Evolutionary conservation across 2,113 vertebrate species (phyloP), one percentile per base, ranked within the genome.

Genomic region (Antennarius striatus): DNA sequence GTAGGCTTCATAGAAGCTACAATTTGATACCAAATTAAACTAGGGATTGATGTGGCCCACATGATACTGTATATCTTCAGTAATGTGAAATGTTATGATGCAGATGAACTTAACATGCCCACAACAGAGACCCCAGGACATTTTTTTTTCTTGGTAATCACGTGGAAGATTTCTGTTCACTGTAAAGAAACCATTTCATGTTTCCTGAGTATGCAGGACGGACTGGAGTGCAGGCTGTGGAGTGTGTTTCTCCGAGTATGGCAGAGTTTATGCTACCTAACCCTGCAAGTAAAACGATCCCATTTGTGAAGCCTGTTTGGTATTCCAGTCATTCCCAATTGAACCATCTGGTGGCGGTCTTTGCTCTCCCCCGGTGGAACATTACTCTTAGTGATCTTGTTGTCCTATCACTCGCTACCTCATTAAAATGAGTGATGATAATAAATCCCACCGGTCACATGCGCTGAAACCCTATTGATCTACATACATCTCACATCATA

Each of bases 401-500:
- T 86, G 83, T 85, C 76, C 80, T 77, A 84, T 87, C 82, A 75
- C 82, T 86, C 77, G 81, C 83, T 86, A 70, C 79, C 85, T 90
- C 87, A 90, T 91, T 91, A 88, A 87, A 89, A 86, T 84, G 69
- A 85, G 77, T 79, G 82, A 84, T 86, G 78, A 86, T 88, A 86
- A 90, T 89, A 86, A 88, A 86, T 86, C 88, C 86, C 86, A 60
- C 29, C 56, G 81, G 75, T 59, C 74, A 70, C 22, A 8, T 73
- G 78, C 77, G 80, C 73, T 84, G 69, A 86, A 88, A 83, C 75
- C 76, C 61, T 77, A 86, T 90, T 88, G 87, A 89, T 90, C 84
- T 70, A 53, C 75, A 67, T 76, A 81, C 68, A 13, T 39, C 45
- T 30, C 49, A 62, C 51, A 67, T 49, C 43, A 59, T 58, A 77